Percentiles rank a stretch among this genome's conserved stretches.
Evolutionary conservation across 92 coral and sea anemone species (phyloP).

Genomic region (Zoanthus sansibaricus): DNA sequence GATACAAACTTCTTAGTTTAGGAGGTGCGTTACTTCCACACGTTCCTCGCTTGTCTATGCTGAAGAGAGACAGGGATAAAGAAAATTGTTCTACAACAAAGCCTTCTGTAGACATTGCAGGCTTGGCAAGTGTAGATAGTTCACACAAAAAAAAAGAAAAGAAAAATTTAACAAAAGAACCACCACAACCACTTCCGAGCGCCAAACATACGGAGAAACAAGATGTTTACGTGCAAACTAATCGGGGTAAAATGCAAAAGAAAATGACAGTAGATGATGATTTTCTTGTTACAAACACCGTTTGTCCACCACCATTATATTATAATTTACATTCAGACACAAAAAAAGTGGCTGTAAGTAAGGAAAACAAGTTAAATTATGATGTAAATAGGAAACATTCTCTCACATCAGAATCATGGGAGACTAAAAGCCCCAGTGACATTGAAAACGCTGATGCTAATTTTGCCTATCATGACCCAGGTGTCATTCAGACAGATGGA

Average conservation of each 20-base stretch:
- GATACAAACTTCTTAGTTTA: constrained; percentile 83
- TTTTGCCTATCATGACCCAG: constrained; percentile 73
- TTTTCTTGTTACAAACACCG: constrained; percentile 81
- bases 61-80: constrained; percentile 35
- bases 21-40: constrained; percentile 93
- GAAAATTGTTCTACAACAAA: constrained; percentile 14
- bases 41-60: constrained; percentile 65
- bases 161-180: neutral
- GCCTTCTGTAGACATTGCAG: neutral
- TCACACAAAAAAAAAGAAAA: neutral
- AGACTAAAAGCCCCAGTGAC: neutral
- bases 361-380: neutral
- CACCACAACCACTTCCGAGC: neutral
- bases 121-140: neutral
- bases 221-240: constrained; percentile 35
- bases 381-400: neutral
- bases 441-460: constrained; percentile 55
- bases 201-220: neutral
- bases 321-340: constrained; percentile 70
- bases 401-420: neutral
- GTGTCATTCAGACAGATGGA: constrained; percentile 68
- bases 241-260: constrained; percentile 1
- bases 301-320: constrained; percentile 95
- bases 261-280: constrained; percentile 51
- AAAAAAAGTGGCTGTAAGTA: neutral